phyloP scores from a whole-genome alignment of 2,113 vertebrate genomes.

The Merops nubicus region DNA sequence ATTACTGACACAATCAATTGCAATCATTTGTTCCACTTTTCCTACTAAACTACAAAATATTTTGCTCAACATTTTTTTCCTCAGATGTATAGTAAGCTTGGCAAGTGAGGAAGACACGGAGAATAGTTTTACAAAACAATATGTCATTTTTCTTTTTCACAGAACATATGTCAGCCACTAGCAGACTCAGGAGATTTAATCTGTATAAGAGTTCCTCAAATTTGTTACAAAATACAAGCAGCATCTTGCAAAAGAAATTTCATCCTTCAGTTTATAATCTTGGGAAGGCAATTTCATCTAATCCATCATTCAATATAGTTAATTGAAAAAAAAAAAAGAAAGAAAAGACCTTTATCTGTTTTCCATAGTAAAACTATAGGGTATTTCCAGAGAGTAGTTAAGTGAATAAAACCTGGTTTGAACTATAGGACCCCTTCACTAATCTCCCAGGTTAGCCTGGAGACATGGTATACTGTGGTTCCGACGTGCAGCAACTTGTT shows the following conservation, averaged over 20 bases:
- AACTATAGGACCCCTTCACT: background rate
- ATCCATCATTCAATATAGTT: background rate
- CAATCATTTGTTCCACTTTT: background rate
- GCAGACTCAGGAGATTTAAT: slow-evolving; percentile 23
- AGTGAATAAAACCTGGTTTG: background rate
- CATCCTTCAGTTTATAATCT: background rate
- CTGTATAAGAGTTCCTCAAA: slow-evolving; percentile 33
- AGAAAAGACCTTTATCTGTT: background rate
- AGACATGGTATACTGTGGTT: background rate
- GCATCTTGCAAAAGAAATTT: background rate
- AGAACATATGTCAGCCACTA: slow-evolving; percentile 32
- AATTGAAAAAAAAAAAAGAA: background rate
- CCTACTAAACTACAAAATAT: background rate
- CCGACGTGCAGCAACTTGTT: background rate
- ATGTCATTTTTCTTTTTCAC: slow-evolving; percentile 13
- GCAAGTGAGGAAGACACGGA: background rate
- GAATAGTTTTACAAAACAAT: slow-evolving; percentile 39
- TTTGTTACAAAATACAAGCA: background rate
- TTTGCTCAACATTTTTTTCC: background rate
- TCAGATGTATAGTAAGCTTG: background rate
- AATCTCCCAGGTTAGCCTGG: background rate
- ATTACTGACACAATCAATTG: background rate
- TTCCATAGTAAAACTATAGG: background rate
- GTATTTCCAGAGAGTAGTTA: background rate
- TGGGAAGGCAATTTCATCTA: background rate